These are phyloP conservation scores for Callaeas wilsoni DNA, from an alignment of 2,113 vertebrate genomes.

Conservation along the genomic window DNA sequence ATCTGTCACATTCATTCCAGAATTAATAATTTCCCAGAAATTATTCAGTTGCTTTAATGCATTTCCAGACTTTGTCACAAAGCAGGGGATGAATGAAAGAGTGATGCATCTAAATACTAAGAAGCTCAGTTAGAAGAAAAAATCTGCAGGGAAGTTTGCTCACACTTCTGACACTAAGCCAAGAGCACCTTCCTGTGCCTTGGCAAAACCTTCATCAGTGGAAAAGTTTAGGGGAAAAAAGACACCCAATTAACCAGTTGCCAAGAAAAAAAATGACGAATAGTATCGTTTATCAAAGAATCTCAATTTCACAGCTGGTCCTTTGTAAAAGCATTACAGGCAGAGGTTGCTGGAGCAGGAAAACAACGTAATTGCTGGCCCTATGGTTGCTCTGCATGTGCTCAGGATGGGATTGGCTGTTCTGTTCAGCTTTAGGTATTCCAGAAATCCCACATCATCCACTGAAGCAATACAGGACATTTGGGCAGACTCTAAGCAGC, in stretches of 20 bases:
- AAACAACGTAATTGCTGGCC: not conserved
- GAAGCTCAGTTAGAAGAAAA: not conserved
- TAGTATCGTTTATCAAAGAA: not conserved
- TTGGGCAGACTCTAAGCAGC: not conserved
- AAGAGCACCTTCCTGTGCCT: not conserved
- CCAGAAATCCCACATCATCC: not conserved
- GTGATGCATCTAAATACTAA: not conserved
- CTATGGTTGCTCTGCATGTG: not conserved
- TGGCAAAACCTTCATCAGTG: not conserved
- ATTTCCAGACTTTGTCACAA: not conserved
- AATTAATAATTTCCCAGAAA: slow-evolving; percentile 43
- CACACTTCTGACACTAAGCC: not conserved
- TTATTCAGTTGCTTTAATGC: not conserved
- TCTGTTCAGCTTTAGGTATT: not conserved
- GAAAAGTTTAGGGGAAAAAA: not conserved
- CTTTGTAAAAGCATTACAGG: not conserved
- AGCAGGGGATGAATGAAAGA: not conserved
- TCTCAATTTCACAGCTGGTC: not conserved
- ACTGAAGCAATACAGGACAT: not conserved
- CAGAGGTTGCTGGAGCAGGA: not conserved
- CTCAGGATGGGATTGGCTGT: not conserved
- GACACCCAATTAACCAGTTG: not conserved
- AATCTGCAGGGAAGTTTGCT: not conserved
- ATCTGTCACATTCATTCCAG: not conserved
- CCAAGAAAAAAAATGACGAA: not conserved